Evolutionary conservation across 2,113 vertebrate species (phyloP), one percentile per base, ranked within the genome.

Genomic region (Gavialis gangeticus): DNA sequence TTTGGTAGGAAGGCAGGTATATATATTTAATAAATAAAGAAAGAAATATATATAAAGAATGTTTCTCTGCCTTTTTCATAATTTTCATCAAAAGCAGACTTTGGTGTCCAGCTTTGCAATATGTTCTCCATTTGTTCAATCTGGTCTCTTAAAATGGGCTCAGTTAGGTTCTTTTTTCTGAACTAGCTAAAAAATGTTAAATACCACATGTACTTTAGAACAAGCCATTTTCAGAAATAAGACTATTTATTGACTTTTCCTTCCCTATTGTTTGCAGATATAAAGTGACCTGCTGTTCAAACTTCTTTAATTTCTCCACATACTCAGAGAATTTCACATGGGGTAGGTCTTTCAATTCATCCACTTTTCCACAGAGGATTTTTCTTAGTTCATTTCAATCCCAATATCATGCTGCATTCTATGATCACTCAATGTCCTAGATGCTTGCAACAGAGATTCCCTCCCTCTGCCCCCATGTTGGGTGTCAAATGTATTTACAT

Each of bases 341-440:
- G 46, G 1, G 55, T 37, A n/a, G 5, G n/a, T n/a, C 12, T 85
- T 27, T 79, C 0, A 1, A 30, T 0, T 0, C 11, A 69, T 28
- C 30, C 12, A 30, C 84, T 89, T 37, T 79, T 1, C 0, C 0
- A 0, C 55, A 54, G 19, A 0, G 1, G 9, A 16, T 67, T 75
- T 77, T 60, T 19, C 80, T 19, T 18, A 83, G 34, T 37, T 85
- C 2, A 34, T 63, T 86, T 87, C 67, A 17, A 2, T 76, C 8
- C n/a, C 1, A 0, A 30, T 58, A 22, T 19, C 73, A 12, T 5
- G 10, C 12, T 6, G 22, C 19, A 15, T 30, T 13, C 54, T 5
- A 27, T 6, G n/a, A 21, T 21, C 12, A 30, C 17, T 69, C 12
- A 10, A 27, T 17, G 17, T 30, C 17, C 16, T 28, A 34, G n/a